Base-by-base conservation (phyloP, 1,140 invertebrate genomes). In the Sinonovacula constricta region DNA sequence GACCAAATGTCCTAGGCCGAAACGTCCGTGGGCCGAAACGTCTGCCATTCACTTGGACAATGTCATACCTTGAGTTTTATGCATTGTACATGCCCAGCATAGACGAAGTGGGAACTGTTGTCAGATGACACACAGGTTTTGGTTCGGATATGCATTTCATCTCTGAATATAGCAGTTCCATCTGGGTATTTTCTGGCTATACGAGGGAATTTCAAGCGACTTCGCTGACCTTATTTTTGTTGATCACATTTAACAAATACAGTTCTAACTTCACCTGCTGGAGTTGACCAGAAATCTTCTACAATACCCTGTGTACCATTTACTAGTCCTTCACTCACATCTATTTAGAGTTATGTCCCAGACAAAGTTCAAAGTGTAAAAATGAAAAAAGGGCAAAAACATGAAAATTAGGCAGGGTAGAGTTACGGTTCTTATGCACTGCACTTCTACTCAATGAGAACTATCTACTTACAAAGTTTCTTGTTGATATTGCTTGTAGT, bases 31-130 rank as follows among this genome's bases (percentile, higher is more conserved):
- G n/a, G n/a, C n/a, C n/a, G n/a, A n/a, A n/a, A n/a, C n/a, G n/a
- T n/a, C n/a, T n/a, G n/a, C n/a, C n/a, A n/a, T n/a, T n/a, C n/a
- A n/a, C n/a, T n/a, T 15, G 3, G 15, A n/a, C 26, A 39, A 28
- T 65, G 62, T 36, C 34, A 39, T 65, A n/a, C 62, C 62, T 24
- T 65, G 62, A 14, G 62, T 65, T 36, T 65, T 65, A 26, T 65
- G 30, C 18, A 65, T 28, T n/a, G 62, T 39, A 7, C 62, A 65
- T n/a, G 33, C 62, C 62, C 31, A 65, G 28, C 0, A 65, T 3
- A 65, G 62, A n/a, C 62, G 62, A 33, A 39, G 62, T 22, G 31
- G 62, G 26, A 65, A 65, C 33, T 65, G 33, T 45, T 65, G 62
- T 22, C 62, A 26, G 26, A 36, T 14, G 2, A 65, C 62, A 39